phyloP scores from a whole-genome alignment of 2,888 invertebrate genomes.

The Diaperis boleti region DNA sequence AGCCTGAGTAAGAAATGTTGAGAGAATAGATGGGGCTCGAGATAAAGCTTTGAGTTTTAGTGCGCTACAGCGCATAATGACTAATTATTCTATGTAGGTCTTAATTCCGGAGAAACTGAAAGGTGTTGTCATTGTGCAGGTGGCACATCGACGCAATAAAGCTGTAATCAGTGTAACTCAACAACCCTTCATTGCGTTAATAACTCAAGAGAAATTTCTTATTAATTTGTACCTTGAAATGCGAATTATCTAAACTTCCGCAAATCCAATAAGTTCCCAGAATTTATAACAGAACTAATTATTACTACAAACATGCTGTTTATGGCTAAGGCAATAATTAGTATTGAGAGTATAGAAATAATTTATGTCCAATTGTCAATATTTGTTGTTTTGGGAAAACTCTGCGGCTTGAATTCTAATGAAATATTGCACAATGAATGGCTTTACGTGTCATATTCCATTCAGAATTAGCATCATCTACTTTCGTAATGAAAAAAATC shows the following conservation, averaged over 20 bases:
- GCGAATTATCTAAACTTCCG: slow-evolving; percentile 12
- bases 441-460: slow-evolving; percentile 39
- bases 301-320: slow-evolving; percentile 23
- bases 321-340: slow-evolving; percentile 13
- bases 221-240: slow-evolving; percentile 34
- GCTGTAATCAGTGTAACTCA: slow-evolving; percentile 31
- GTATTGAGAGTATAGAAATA: slow-evolving; percentile 17
- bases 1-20: slow-evolving; percentile 42
- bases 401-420: slow-evolving; percentile 37
- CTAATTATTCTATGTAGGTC: slow-evolving; percentile 35
- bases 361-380: slow-evolving; percentile 39
- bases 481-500: slow-evolving; percentile 38
- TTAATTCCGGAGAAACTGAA: slow-evolving; percentile 31
- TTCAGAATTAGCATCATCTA: slow-evolving; percentile 40
- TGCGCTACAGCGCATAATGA: slow-evolving; percentile 37
- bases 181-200: slow-evolving; percentile 34
- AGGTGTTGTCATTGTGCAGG: slow-evolving; percentile 32
- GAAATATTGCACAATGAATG: slow-evolving; percentile 41
- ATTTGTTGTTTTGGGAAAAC: slow-evolving; percentile 35
- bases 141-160: slow-evolving; percentile 35
- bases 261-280: slow-evolving; percentile 13
- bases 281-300: slow-evolving; percentile 26
- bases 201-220: slow-evolving; percentile 33
- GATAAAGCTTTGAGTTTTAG: slow-evolving; percentile 32
- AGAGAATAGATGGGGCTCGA: slow-evolving; percentile 37